Evolutionary conservation across 1,140 invertebrate genomes (phyloP).

Genomic region (Oedothorax gibbosus): DNA sequence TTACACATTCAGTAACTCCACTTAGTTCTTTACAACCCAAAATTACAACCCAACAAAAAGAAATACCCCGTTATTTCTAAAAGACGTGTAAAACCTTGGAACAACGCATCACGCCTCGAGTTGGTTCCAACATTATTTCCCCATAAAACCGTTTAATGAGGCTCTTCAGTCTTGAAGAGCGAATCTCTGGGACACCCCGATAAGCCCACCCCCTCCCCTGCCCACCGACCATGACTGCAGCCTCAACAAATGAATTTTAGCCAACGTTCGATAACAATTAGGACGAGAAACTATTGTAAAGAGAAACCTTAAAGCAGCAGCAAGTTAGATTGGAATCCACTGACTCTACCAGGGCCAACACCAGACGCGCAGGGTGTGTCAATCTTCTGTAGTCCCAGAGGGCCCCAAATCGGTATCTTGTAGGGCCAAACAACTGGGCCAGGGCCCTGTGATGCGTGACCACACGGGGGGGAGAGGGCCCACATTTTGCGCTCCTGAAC

Average conservation of each 20-base stretch:
- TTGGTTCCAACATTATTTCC: slow-evolving; percentile 41
- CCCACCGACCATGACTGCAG: slow-evolving; percentile 49
- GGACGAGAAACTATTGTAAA: slow-evolving; percentile 51
- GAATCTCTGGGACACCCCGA: slow-evolving; percentile 47
- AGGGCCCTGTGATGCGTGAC: slow-evolving; percentile 57
- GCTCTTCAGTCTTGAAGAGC: slow-evolving; percentile 44
- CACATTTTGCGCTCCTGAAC: slow-evolving; percentile 48
- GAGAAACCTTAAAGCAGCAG: slow-evolving; percentile 37
- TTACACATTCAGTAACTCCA: neutral
- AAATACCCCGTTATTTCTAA: slow-evolving; percentile 9
- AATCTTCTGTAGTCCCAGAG: slow-evolving; percentile 42
- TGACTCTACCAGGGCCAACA: slow-evolving; percentile 23
- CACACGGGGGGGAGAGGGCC: slow-evolving; percentile 41
- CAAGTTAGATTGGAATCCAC: slow-evolving; percentile 53
- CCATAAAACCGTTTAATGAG: slow-evolving; percentile 59
- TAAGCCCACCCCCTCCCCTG: slow-evolving; percentile 35
- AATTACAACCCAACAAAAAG: neutral
- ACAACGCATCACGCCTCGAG: slow-evolving; percentile 2
- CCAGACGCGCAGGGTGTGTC: slow-evolving; percentile 40
- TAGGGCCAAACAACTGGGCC: slow-evolving; percentile 55
- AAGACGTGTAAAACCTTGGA: slow-evolving; percentile 4
- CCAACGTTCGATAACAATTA: slow-evolving; percentile 57
- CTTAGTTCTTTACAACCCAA: neutral
- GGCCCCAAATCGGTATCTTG: slow-evolving; percentile 54
- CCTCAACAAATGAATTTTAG: slow-evolving; percentile 61